Base-by-base conservation (phyloP, 2,797 vertebrate genomes). In the Cryptoprocta ferox region DNA sequence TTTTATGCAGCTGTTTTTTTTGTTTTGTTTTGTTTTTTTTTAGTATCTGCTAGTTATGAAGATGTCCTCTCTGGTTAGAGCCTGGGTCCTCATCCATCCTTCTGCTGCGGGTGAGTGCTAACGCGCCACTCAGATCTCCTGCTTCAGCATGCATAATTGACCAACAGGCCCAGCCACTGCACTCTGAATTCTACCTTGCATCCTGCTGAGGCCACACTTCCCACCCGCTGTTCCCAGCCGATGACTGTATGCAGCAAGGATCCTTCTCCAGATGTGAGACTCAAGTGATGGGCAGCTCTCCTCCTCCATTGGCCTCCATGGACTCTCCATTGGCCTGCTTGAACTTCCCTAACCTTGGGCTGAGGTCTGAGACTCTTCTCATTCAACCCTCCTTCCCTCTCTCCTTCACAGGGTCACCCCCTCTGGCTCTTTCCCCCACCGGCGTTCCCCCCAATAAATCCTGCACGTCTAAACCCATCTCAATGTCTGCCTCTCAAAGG, bases 1-100 rank as follows among this genome's bases (percentile, higher is more conserved):
- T 2, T 66, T 93, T 53, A 18, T 42, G 68, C 61, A 6, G 50
- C n/a, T 81, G n/a, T 12, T 83, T 85, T 83, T 89, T 87, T 28
- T n/a, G n/a, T n/a, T n/a, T n/a, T n/a, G n/a, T n/a, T n/a, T n/a
- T n/a, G n/a, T n/a, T n/a, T 2, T 82, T 85, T 83, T 89, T 87
- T 28, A 6, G n/a, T 5, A 15, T 65, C 45, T 81, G 18, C 63
- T 42, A 1, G 53, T 42, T 39, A 81, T 10, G 68, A 75, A 50
- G 53, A 45, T 2, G 1, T 16, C 63, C n/a, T 76, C 0, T 37
- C 35, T 68, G 45, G 37, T 61, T 63, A 79, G 89, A 66, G 24
- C 13, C 26, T 2, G 10, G 45, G 37, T 45, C 35, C 61, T 61
- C 32, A 10, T 35, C 61, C 35, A 10, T 8, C 76, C 30, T 26